These are phyloP conservation scores for Natrix natrix DNA, from an alignment of 2,797 vertebrate genomes.

Conservation along the genomic window DNA sequence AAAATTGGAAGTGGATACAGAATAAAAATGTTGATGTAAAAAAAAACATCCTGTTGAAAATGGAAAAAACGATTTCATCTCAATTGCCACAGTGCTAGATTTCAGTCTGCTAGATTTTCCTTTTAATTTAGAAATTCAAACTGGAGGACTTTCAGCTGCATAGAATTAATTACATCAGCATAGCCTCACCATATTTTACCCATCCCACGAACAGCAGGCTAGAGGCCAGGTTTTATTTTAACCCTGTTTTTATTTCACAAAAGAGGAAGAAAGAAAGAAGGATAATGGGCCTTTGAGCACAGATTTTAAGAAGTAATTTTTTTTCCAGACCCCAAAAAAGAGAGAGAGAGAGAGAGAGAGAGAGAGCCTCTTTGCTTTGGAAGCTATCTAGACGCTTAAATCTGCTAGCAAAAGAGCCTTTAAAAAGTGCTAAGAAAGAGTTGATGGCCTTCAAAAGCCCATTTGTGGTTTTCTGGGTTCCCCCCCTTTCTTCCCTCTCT, in stretches of 20 bases:
- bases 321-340: conserved; percentile 54
- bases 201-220: conserved; percentile 29
- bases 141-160: conserved; percentile 31
- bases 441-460: conserved; percentile 66
- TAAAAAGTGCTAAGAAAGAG: conserved; percentile 72
- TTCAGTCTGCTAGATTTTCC: not conserved
- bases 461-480: conserved; percentile 68
- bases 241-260: not conserved
- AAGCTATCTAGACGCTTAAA: conserved; percentile 66
- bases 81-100: not conserved
- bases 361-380: conserved; percentile 66
- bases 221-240: conserved; percentile 47
- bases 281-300: conserved; percentile 35
- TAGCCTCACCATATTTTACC: conserved; percentile 22
- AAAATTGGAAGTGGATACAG: not conserved
- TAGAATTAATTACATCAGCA: conserved; percentile 28
- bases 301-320: conserved; percentile 50
- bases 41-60: not conserved
- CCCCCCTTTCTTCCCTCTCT: conserved; percentile 67
- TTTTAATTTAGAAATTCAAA: not conserved
- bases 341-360: not conserved
- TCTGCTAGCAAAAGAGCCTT: conserved; percentile 67
- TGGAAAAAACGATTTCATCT: not conserved
- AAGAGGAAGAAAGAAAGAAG: conserved; percentile 17
- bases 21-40: not conserved